phyloP scores from a whole-genome alignment of 2,888 invertebrate genomes.

The Torymus tubicola region DNA sequence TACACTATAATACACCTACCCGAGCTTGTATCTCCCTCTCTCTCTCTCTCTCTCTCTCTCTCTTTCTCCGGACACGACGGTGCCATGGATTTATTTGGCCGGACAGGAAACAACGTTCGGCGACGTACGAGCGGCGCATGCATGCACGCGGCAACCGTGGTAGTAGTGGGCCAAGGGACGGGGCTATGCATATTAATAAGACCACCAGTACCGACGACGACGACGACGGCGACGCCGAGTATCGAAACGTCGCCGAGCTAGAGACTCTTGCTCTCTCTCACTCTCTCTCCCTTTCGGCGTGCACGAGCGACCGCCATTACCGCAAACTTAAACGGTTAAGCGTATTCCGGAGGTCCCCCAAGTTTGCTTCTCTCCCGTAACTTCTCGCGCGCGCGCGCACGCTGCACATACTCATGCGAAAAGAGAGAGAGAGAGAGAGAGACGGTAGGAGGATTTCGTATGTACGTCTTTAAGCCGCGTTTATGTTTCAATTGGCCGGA shows the following conservation, averaged over 20 bases:
- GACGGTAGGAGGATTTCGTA: background rate
- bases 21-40: conserved; percentile 41
- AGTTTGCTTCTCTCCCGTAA: conserved; percentile 41
- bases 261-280: too few species aligned
- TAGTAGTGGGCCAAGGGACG: conserved; percentile 30
- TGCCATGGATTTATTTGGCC: conserved; percentile 72
- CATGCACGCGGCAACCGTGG: background rate
- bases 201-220: conserved; percentile 56
- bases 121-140: conserved; percentile 3
- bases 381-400: background rate
- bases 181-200: conserved; percentile 72
- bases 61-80: conserved; percentile 18
- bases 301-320: conserved; percentile 67
- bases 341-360: conserved; percentile 28
- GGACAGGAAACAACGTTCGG: conserved; percentile 71
- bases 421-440: conserved; percentile 6
- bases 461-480: conserved; percentile 40
- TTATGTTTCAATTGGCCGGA: conserved; percentile 47
- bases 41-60: too few species aligned
- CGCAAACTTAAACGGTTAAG: conserved; percentile 62
- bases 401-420: too few species aligned
- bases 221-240: conserved; percentile 59
- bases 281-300: conserved; percentile 17
- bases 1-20: background rate
- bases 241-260: conserved; percentile 67